Evolutionary conservation across 2,888 invertebrate species (phyloP), one percentile per base, ranked within the genome.

Genomic region (Acrocyrtus sp.): DNA sequence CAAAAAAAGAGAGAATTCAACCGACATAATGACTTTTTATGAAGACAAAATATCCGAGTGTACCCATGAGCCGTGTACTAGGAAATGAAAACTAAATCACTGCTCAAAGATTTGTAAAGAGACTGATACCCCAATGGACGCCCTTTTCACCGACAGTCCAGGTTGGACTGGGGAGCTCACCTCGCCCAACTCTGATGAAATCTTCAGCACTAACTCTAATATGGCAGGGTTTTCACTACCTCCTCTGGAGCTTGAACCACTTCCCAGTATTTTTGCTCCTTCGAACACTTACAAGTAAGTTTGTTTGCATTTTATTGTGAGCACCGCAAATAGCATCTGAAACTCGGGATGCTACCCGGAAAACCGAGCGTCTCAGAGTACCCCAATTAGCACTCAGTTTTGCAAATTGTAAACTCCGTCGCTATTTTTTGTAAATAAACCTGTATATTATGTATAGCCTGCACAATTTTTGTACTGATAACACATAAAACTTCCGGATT

Each of bases 221-320:
- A 93, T 93, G 89, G 92, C 92, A 62, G 92, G 93, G 41, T 94
- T 94, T 85, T 91, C 93, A 0, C 85, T 95, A 81, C 92, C 94
- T 24, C 89, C 92, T 0, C 85, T 95, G 81, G 95, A 95, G 83
- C 87, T 95, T 83, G 95, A 96, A 83, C 94, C 94, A 6, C 84
- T 95, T 79, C 93, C 95, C 0, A 91, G 91, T 70, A 88, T 95
- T 62, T 94, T 95, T 82, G 91, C 94, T 54, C 51, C 76, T 24
- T 72, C 82, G 17, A 82, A 82, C 39, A 76, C 81, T 26, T 84
- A 83, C 81, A 81, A 81, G 82, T 82, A 80, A 80, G 81, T 61
- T 47, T 10, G 47, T 12, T n/a, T n/a, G n/a, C n/a, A n/a, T n/a
- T n/a, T n/a, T n/a, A n/a, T n/a, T n/a, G n/a, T n/a, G n/a, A n/a